Evolutionary conservation across 2,113 vertebrate species (phyloP).

Genomic region (Myocastor coypus): DNA sequence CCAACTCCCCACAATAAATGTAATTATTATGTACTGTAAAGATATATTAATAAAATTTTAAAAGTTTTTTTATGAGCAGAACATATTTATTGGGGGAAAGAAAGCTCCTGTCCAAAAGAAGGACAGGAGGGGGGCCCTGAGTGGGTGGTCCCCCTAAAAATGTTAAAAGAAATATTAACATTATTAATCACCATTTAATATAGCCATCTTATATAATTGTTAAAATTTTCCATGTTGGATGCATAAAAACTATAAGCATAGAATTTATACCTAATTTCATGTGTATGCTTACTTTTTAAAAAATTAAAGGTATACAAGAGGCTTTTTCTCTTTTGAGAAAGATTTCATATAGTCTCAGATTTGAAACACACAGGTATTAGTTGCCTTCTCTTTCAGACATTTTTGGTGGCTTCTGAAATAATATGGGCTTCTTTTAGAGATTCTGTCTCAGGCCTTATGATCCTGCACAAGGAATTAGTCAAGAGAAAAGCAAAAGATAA

Average conservation of each 20-base stretch:
- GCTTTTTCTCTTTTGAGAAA: background rate
- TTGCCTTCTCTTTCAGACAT: background rate
- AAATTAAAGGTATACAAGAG: background rate
- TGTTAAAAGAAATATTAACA: background rate
- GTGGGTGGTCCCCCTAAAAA: no score
- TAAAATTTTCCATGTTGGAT: background rate
- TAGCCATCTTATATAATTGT: background rate
- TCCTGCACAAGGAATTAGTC: background rate
- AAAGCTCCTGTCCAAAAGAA: no score
- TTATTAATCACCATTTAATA: background rate
- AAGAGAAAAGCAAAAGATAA: background rate
- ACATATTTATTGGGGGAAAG: no score
- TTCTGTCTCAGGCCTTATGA: background rate
- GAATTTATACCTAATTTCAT: background rate
- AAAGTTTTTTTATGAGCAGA: background rate
- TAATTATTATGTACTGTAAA: background rate
- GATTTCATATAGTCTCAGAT: background rate
- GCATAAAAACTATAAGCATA: background rate
- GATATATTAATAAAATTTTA: background rate
- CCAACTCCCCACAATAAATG: background rate
- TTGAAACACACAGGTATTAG: background rate
- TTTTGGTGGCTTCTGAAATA: background rate
- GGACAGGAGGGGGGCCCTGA: no score
- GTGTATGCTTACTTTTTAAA: background rate
- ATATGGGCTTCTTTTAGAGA: background rate